Conservation (phyloP, 2,888 invertebrate genomes). For the Lydus trimaculatus region DNA sequence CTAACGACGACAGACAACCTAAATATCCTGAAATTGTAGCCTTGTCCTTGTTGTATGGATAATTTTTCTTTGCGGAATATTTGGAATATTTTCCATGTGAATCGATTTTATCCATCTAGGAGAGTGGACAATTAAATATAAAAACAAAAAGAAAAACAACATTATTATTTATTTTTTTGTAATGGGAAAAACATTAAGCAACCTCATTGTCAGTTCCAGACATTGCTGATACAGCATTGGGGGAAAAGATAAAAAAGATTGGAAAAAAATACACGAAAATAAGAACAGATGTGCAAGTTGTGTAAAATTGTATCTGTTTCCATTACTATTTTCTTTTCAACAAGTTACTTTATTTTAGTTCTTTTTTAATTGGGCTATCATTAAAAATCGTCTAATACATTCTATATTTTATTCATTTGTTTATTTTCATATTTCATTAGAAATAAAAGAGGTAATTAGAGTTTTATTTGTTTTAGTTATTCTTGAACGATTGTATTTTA, state of each 20-base stretch:
- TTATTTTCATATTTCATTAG: constrained; percentile 29
- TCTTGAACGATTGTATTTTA: constrained; percentile 30
- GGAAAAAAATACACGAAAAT: constrained; percentile 37
- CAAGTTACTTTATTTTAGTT: constrained; percentile 23
- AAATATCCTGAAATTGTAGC: constrained; percentile 19
- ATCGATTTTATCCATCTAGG: constrained; percentile 21
- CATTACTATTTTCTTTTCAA: constrained; percentile 25
- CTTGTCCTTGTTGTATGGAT: constrained; percentile 26
- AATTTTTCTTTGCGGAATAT: constrained; percentile 28
- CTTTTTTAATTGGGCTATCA: background rate
- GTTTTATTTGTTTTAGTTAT: constrained; percentile 31
- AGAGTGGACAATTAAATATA: constrained; percentile 29
- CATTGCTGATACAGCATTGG: background rate
- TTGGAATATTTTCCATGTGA: constrained; percentile 27
- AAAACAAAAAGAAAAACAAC: constrained; percentile 22
- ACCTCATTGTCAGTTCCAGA: constrained; percentile 47
- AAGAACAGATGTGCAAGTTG: constrained; percentile 38
- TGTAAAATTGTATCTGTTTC: constrained; percentile 26
- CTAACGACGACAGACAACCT: background rate
- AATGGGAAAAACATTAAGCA: constrained; percentile 45
- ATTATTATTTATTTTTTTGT: constrained; percentile 46
- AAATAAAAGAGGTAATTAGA: constrained; percentile 30
- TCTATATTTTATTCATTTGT: constrained; percentile 17
- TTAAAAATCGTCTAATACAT: background rate
- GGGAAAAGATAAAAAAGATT: constrained; percentile 32